phyloP scores from a whole-genome alignment of 2,797 vertebrate genomes.

The Sciurus vulgaris region DNA sequence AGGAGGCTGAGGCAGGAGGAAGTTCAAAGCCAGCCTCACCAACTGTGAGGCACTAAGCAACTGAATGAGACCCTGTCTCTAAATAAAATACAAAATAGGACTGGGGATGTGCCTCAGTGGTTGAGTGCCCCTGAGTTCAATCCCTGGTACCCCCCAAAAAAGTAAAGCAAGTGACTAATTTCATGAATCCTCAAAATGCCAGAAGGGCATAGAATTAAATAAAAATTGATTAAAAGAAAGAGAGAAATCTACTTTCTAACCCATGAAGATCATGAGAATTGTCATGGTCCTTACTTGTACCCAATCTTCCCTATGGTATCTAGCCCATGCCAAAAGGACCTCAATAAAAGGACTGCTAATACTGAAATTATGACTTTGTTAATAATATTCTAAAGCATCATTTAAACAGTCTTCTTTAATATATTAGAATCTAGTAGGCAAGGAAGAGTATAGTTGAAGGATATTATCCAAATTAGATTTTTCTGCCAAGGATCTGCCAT shows the following conservation, averaged over 20 bases:
- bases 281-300: background rate
- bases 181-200: constrained; percentile 26
- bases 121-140: too few species aligned
- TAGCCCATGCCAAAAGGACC: background rate
- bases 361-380: background rate
- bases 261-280: background rate
- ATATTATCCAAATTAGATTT: constrained; percentile 36
- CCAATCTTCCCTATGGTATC: background rate
- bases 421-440: background rate
- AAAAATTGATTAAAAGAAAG: constrained; percentile 18
- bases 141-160: background rate
- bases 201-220: background rate
- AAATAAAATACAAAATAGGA: too few species aligned
- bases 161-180: constrained; percentile 33
- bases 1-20: too few species aligned
- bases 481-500: background rate
- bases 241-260: background rate
- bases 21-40: too few species aligned
- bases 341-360: background rate
- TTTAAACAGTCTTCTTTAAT: constrained; percentile 22
- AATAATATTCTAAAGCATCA: background rate
- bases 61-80: too few species aligned
- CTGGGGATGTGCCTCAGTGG: too few species aligned
- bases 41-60: too few species aligned
- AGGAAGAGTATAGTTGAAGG: background rate